phyloP scores from a whole-genome alignment of 1,140 invertebrate species.

The Rhagoletis zephyria region DNA sequence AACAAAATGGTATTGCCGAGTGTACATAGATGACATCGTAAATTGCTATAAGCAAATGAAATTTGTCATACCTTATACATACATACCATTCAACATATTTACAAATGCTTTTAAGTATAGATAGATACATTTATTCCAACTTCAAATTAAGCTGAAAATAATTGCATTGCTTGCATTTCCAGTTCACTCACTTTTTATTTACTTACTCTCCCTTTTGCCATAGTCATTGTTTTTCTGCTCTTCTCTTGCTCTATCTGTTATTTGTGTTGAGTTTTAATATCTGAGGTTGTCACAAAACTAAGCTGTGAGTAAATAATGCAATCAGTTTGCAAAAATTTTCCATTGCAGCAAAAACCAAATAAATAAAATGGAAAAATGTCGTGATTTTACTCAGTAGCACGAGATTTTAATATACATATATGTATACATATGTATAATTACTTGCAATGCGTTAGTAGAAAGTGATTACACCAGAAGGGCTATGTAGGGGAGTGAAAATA shows the following conservation, averaged over 20 bases:
- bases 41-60: too few species aligned
- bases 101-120: background rate
- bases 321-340: slow-evolving; percentile 32
- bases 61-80: background rate
- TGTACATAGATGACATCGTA: too few species aligned
- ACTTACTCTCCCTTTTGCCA: slow-evolving; percentile 9
- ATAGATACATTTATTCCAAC: background rate
- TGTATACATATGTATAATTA: background rate
- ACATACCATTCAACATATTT: background rate
- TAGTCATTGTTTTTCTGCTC: background rate
- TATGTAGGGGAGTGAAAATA: too few species aligned
- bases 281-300: background rate
- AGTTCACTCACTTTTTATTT: slow-evolving; percentile 31
- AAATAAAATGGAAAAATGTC: background rate
- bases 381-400: background rate
- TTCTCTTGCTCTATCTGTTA: background rate
- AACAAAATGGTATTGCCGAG: too few species aligned
- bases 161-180: slow-evolving; percentile 6
- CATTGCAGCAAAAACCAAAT: slow-evolving; percentile 1
- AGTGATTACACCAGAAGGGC: too few species aligned
- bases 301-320: slow-evolving; percentile 16
- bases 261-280: background rate
- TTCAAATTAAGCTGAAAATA: slow-evolving; percentile 11
- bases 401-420: background rate
- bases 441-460: too few species aligned